Evolutionary conservation across 53 echinoderm and acorn worm species (phyloP), one percentile per base, ranked within the genome.

Genomic region (Luidia sarsii): DNA sequence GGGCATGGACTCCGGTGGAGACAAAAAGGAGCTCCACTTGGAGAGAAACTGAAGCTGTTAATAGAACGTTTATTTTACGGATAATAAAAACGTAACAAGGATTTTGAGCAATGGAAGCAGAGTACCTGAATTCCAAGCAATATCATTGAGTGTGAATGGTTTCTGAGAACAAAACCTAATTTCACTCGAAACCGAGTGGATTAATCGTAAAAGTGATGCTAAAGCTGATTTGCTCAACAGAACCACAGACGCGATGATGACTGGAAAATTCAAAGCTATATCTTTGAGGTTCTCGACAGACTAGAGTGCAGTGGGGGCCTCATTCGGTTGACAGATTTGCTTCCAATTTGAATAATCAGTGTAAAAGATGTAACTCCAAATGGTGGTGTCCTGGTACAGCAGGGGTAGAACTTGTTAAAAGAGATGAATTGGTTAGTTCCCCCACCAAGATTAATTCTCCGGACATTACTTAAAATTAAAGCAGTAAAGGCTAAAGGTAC

Each of bases 191-290:
- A 60, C 60, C 30, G 60, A 60, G 30, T 60, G 60, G 60, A 60
- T 60, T 54, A 54, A 54, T 13, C 55, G 55, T 54, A 57, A 57
- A 4, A 13, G 5, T 54, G 5, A 14, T 20, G 7, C 8, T 28
- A 60, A 60, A 60, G 60, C 60, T 28, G 31, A 60, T 28, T 60
- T 60, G 27, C 7, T 60, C 14, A 63, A 34, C 63, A 60, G 60
- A 60, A 28, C 60, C 30, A 60, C 60, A 60, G 60, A 60, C 60
- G 5, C 3, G 8, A 30, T 8, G 28, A 30, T 28, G 29, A 29
- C n/a, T n/a, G 60, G 63, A n/a, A 57, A 57, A 57, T 57, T 4
- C 59, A 57, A 2, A 2, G 11, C n/a, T 24, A 24, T 18, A 28
- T 60, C 30, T 60, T 60, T 60, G 30, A 60, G 60, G 29, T 60